Evolutionary conservation across 2,888 invertebrate species (phyloP), one percentile per base, ranked within the genome.

Genomic region (Lasioglossum vierecki): DNA sequence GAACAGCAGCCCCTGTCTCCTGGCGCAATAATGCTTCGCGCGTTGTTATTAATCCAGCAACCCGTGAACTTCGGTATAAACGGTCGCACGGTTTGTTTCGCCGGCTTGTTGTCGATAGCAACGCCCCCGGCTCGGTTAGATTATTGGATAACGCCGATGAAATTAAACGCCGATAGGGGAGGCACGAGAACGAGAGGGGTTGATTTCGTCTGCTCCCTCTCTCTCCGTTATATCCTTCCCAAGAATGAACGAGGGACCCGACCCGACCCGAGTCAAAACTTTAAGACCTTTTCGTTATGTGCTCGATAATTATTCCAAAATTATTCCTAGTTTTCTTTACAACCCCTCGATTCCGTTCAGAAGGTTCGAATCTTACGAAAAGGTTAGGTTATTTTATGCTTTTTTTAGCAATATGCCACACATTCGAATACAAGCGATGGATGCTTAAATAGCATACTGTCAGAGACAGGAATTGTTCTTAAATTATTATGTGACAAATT

Each of bases 1-100:
- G 80, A 80, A 22, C 44, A n/a, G 35, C 44, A n/a, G 35, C 44
- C 22, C 35, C 26, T 9, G 60, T 22, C 63, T 13, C 71, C 22
- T 18, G 5, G 68, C 66, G 41, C n/a, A 41, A 76, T 76, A 76
- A 80, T 35, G 76, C 72, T 44, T 30, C 72, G 35, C 71, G 53
- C 13, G 13, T 60, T 60, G 39, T 77, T 82, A 82, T 77, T 77
- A 82, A 82, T 79, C 53, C 53, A 11, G 9, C 13, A 18, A 49
- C 49, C 63, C 39, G n/a, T 41, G 3, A 46, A 11, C 35, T 18
- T 66, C 22, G 15, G 49, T 46, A 30, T 77, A 77, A 77, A 77
- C 68, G 68, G 68, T 35, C 68, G 68, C 68, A 39, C 68, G 39
- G 68, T 68, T 68, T 39, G 68, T 68, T 68, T 22, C 68, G 35